Evolutionary conservation across 1,140 invertebrate species (phyloP), one percentile per base, ranked within the genome.

Genomic region (Zaprionus africanus): DNA sequence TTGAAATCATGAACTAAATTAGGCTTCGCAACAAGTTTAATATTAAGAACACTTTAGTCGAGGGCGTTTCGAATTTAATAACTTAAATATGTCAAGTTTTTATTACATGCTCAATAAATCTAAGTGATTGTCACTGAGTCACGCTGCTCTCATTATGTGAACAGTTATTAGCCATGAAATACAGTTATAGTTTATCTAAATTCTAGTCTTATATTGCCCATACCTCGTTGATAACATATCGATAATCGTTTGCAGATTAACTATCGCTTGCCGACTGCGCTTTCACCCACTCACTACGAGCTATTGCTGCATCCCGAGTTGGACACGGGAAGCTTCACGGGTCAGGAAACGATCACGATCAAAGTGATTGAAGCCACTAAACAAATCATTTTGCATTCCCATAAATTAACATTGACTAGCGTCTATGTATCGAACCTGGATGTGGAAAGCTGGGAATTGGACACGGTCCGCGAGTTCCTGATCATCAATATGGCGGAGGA

Each of bases 281-380:
- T 97, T 0, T 92, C 93, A 26, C 97, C 98, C 0, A 75, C 94
- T 0, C 94, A 96, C 81, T 98, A 99, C 90, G 95, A 97, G 56
- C 88, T 99, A 1, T 94, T 94, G n/a, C 93, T 98, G 43, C 93
- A 96, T 81, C 97, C 97, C 0, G 94, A 97, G 84, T 86, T 98
- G 31, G 92, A 94, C 15, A 94, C 93, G 9, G 96, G 95, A 0
- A 94, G 93, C 6, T 98, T 97, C 84, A 92, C 93, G 63, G 97
- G 97, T 0, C 93, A 93, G 43, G 96, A 97, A 0, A 94, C 92
- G 28, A 97, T 98, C 6, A 92, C 93, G 6, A 92, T 98, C 15
- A 92, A 94, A 17, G 93, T 96, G 5, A 78, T 91, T 0, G 76
- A 94, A 24, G 76, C 93, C 11, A 95, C 94, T 12, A 93, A 94